Conservation (phyloP, 2,888 invertebrate species). For the Holacanthella duospinosa region DNA sequence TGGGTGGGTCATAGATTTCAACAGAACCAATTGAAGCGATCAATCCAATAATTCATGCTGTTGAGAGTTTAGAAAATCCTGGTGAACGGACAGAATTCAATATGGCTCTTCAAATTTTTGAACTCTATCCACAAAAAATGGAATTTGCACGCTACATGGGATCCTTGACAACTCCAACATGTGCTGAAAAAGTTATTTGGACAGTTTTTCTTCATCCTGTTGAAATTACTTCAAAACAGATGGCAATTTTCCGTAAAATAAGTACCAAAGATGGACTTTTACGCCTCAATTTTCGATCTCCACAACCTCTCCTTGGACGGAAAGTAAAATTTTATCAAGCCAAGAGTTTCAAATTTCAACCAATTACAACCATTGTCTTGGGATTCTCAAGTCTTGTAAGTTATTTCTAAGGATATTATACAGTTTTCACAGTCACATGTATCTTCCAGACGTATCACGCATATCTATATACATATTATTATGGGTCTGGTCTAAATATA, state of each 20-base stretch:
- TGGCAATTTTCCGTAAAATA: background rate
- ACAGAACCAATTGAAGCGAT: background rate
- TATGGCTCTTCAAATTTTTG: background rate
- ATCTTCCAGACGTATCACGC: no score
- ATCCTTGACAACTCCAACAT: conserved; percentile 5
- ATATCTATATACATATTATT: no score
- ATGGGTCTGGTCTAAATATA: no score
- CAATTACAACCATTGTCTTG: no score
- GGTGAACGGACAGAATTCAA: background rate
- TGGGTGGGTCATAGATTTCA: background rate
- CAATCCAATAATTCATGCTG: background rate
- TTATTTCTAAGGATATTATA: no score
- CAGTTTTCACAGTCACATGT: no score
- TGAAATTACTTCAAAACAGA: background rate
- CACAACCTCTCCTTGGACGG: conserved; percentile 5
- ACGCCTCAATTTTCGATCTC: background rate
- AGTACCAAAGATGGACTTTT: background rate
- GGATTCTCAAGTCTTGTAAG: no score
- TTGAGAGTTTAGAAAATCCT: background rate
- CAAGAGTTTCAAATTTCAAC: no score
- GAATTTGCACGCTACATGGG: conserved; percentile 3
- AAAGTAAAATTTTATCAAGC: background rate
- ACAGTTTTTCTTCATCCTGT: conserved; percentile 3
- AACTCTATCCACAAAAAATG: background rate
- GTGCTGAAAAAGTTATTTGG: conserved; percentile 8